A percentile compares a stretch with the other conserved stretches of the same genome.
These are phyloP conservation scores for Dromius quadrimaculatus DNA, from an alignment of 2,888 invertebrate genomes.

Conservation along the genomic window DNA sequence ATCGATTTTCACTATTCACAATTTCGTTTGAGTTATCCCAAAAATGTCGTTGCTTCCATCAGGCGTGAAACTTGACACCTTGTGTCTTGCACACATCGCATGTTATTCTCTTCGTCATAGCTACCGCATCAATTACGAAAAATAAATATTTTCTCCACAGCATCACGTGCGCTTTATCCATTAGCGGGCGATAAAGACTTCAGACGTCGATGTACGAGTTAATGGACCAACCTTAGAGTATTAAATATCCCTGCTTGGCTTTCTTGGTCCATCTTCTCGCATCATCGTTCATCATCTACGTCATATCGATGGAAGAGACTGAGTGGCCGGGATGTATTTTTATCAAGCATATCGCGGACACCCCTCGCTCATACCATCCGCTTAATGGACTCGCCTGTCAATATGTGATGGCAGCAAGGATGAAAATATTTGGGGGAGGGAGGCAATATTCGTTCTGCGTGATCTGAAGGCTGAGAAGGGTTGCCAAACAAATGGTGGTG, in stretches of 20 bases:
- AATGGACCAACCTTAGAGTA: conserved; percentile 26
- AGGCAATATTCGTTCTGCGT: too few species aligned
- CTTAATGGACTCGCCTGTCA: conserved; percentile 43
- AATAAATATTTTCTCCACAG: conserved; percentile 29
- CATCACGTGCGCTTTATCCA: conserved; percentile 39
- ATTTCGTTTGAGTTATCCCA: too few species aligned
- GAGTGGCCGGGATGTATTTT: conserved; percentile 18
- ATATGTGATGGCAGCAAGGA: background rate
- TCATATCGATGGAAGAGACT: conserved; percentile 41
- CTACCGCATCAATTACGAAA: conserved; percentile 21
- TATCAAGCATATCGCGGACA: conserved; percentile 28
- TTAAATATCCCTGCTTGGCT: conserved; percentile 42
- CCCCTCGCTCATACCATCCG: conserved; percentile 19
- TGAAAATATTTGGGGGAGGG: background rate
- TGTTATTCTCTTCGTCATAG: background rate
- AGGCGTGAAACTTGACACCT: conserved; percentile 27
- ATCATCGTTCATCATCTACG: conserved; percentile 52
- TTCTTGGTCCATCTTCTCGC: conserved; percentile 38
- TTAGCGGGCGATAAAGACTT: conserved; percentile 23
- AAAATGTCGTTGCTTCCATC: too few species aligned
- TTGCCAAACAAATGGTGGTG: too few species aligned
- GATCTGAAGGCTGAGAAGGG: too few species aligned
- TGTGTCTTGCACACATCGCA: background rate
- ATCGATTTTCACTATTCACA: too few species aligned
- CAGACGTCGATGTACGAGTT: conserved; percentile 11